These are phyloP conservation scores for Ganaspis sp. DNA, from an alignment of 1,140 invertebrate species.

Conservation along the genomic window DNA sequence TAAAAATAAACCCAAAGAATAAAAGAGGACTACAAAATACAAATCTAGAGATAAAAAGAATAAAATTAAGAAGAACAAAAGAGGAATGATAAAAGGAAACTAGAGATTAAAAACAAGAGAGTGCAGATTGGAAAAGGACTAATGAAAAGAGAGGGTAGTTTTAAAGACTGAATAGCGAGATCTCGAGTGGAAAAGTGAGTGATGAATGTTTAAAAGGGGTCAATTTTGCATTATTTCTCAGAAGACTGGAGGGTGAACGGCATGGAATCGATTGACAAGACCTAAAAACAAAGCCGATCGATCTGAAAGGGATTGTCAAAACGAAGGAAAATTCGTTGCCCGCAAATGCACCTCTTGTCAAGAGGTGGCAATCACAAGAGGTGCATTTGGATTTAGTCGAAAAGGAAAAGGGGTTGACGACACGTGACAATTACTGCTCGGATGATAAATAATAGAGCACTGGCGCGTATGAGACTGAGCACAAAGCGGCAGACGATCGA, in stretches of 20 bases:
- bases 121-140: too few relatives aligned
- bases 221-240: constrained; percentile 17
- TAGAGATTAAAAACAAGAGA: too few relatives aligned
- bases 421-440: constrained; percentile 16
- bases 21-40: too few relatives aligned
- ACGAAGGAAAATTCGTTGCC: too few relatives aligned
- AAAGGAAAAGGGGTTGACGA: background rate
- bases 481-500: background rate
- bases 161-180: background rate
- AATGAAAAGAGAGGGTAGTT: too few relatives aligned
- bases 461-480: background rate
- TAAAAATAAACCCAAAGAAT: too few relatives aligned
- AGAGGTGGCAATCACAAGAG: background rate
- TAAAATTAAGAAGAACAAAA: too few relatives aligned
- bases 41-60: too few relatives aligned
- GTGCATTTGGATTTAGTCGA: background rate
- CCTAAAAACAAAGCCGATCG: constrained; percentile 22
- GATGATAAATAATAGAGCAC: constrained; percentile 5
- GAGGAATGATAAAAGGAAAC: too few relatives aligned
- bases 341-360: background rate
- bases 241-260: constrained; percentile 3
- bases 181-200: background rate
- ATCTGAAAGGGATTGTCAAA: constrained; percentile 28
- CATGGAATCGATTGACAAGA: constrained; percentile 19
- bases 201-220: constrained; percentile 27